phyloP scores from a whole-genome alignment of 2,797 vertebrate species.

The Serranus cabrilla region DNA sequence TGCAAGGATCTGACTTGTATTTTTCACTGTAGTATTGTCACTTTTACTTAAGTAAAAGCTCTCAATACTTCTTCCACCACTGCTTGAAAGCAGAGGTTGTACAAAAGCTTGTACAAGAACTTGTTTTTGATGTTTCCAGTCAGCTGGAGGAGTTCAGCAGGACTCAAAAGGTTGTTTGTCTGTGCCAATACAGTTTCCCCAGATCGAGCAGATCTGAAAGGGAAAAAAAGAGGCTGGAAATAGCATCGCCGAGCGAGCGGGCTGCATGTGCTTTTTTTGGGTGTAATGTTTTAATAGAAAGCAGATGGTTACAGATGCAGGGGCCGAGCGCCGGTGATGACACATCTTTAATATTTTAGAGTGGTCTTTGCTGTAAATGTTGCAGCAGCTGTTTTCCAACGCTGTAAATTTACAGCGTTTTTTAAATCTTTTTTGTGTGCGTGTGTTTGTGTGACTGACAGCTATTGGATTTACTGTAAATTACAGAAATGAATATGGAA shows the following conservation, averaged over 20 bases:
- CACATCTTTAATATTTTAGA: slow-evolving; percentile 91
- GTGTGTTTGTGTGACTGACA: slow-evolving; percentile 80
- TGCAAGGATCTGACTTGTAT: too few relatives aligned
- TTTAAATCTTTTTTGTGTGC: slow-evolving; percentile 48
- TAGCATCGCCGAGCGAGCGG: slow-evolving; percentile 57
- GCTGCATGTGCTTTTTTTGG: slow-evolving; percentile 67
- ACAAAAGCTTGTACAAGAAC: slow-evolving; percentile 31
- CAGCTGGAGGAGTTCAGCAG: slow-evolving; percentile 35
- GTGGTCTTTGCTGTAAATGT: slow-evolving; percentile 88
- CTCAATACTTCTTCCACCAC: too few relatives aligned
- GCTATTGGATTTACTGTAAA: slow-evolving; percentile 90
- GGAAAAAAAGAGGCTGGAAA: slow-evolving; percentile 64
- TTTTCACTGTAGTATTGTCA: too few relatives aligned
- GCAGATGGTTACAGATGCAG: slow-evolving; percentile 86
- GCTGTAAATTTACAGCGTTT: slow-evolving; percentile 82
- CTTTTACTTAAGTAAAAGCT: too few relatives aligned
- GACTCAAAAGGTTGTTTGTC: slow-evolving; percentile 70
- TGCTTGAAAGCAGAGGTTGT: neutral
- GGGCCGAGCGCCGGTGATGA: slow-evolving; percentile 80
- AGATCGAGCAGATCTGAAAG: slow-evolving; percentile 57
- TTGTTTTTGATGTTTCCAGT: slow-evolving; percentile 30
- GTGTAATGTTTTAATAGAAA: slow-evolving; percentile 88
- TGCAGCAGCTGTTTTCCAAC: slow-evolving; percentile 87
- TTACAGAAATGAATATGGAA: slow-evolving; percentile 88
- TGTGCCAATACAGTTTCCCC: slow-evolving; percentile 67